Conservation (phyloP, 2,113 vertebrate genomes). For the Microtus ochrogaster region DNA sequence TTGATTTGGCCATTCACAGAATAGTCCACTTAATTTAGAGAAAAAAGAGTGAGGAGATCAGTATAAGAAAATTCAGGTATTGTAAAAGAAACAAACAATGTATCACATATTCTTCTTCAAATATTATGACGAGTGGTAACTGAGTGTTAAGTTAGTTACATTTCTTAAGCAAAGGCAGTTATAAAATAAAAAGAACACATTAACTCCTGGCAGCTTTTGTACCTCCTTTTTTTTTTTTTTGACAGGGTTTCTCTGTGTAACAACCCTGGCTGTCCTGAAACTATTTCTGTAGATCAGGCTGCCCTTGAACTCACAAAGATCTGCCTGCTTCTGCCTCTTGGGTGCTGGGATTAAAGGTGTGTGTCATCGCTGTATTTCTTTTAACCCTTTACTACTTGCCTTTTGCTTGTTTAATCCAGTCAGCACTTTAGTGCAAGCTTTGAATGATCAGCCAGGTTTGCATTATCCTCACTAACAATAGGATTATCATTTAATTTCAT, state of each 20-base stretch:
- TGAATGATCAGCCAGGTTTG: background rate
- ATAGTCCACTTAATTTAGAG: background rate
- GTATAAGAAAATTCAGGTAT: background rate
- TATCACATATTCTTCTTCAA: background rate
- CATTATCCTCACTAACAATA: background rate
- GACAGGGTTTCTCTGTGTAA: no score
- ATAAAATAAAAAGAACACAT: background rate
- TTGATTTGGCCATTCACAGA: conserved; percentile 1
- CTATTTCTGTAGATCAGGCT: no score
- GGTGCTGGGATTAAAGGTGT: no score
- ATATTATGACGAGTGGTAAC: background rate
- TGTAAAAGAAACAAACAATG: background rate
- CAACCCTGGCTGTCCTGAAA: no score
- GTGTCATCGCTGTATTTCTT: accelerated
- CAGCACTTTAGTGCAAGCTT: background rate
- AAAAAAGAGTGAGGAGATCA: background rate
- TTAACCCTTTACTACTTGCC: background rate
- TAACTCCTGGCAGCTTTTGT: background rate
- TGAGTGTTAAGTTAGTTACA: background rate
- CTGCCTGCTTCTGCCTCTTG: no score
- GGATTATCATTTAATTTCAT: background rate
- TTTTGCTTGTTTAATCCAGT: background rate
- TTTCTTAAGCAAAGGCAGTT: background rate
- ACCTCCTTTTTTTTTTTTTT: no score
- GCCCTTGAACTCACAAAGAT: no score